These are phyloP conservation scores for Ifrita kowaldi DNA, from an alignment of 2,113 vertebrate genomes.

Conservation along the genomic window DNA sequence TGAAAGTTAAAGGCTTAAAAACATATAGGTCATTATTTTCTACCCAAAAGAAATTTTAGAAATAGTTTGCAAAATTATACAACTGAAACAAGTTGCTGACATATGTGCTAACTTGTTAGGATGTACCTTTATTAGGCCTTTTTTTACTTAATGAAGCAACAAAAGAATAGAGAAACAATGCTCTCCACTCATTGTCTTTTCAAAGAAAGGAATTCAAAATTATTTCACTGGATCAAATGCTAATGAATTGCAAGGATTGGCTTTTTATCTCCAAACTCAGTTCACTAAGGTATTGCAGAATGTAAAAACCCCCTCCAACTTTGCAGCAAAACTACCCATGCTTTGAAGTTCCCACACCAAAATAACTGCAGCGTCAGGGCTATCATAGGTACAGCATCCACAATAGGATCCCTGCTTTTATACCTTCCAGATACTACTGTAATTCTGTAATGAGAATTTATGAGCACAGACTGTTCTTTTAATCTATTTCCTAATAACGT, in stretches of 20 bases:
- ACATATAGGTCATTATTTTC: neutral
- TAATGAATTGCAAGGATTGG: neutral
- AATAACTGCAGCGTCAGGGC: neutral
- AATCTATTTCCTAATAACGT: neutral
- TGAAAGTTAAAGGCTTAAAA: neutral
- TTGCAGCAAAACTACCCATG: neutral
- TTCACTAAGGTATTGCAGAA: neutral
- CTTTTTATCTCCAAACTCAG: neutral
- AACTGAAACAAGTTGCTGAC: neutral
- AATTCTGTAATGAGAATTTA: neutral
- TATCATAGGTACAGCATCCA: neutral
- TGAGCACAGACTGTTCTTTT: neutral
- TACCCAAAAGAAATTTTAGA: neutral
- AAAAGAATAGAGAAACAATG: neutral
- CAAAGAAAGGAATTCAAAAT: neutral
- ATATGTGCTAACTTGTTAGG: neutral
- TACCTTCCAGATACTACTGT: neutral
- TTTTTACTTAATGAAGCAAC: neutral
- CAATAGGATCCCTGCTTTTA: neutral
- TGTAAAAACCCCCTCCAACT: neutral
- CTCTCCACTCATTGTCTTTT: neutral
- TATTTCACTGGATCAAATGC: neutral
- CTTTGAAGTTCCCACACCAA: neutral
- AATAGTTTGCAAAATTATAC: neutral
- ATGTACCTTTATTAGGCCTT: neutral